These are phyloP conservation scores for Ardeotis arabs DNA, from an alignment of 2,113 vertebrate genomes.

Conservation along the genomic window DNA sequence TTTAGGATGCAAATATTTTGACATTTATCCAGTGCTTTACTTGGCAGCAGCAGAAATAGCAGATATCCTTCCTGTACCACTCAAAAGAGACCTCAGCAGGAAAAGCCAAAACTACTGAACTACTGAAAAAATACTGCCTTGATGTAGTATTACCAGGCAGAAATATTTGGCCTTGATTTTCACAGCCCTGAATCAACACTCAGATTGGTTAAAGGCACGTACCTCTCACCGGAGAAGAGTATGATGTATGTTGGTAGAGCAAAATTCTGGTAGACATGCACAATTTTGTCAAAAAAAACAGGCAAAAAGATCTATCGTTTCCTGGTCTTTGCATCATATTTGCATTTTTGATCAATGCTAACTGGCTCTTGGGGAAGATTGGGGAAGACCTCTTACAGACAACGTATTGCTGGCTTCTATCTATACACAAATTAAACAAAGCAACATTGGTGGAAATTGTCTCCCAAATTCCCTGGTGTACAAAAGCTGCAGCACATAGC, in stretches of 20 bases:
- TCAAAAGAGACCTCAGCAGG: background rate
- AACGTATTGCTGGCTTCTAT: rapidly evolving
- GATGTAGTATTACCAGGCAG: background rate
- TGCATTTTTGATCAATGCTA: background rate
- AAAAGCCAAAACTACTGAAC: no score
- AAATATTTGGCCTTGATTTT: background rate
- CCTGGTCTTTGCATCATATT: background rate
- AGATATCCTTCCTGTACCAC: background rate
- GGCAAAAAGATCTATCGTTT: background rate
- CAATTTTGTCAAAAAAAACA: background rate
- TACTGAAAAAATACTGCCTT: background rate
- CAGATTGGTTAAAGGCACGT: background rate
- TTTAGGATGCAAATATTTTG: slow-evolving; percentile 53
- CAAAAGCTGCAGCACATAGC: background rate
- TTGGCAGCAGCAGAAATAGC: background rate
- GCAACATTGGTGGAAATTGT: background rate
- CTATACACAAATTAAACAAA: background rate
- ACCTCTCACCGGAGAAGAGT: background rate
- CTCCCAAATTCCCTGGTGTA: background rate
- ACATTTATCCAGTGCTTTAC: slow-evolving; percentile 27
- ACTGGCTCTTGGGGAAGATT: background rate
- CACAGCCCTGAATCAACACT: background rate
- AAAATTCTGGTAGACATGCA: background rate
- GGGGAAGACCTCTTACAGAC: background rate
- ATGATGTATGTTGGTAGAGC: background rate